A percentile compares a stretch with the other conserved stretches of the same genome.
Evolutionary conservation across 2,888 invertebrate species (phyloP).

Genomic region (Thecocarcelia acutangulata): DNA sequence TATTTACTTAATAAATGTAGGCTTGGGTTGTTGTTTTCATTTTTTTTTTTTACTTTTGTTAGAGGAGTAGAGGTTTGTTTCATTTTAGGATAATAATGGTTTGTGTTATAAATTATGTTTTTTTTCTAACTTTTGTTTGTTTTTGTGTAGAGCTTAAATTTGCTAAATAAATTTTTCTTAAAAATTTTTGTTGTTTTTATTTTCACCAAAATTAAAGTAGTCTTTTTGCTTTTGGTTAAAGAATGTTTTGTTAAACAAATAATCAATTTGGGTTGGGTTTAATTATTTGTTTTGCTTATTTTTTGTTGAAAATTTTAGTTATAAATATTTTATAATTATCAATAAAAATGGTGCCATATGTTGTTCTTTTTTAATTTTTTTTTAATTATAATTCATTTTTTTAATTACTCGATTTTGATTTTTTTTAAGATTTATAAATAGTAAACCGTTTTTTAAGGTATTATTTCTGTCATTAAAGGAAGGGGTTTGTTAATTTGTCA

Average conservation of each 20-base stretch:
- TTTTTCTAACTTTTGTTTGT: conserved; percentile 44
- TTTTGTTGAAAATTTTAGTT: conserved; percentile 32
- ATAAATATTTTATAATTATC: conserved; percentile 55
- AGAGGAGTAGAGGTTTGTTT: conserved; percentile 69
- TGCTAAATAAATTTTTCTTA: conserved; percentile 58
- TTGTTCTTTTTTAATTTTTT: conserved; percentile 53
- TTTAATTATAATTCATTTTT: conserved; percentile 45
- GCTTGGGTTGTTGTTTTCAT: conserved; percentile 56
- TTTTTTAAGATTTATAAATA: conserved; percentile 62
- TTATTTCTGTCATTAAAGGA: conserved; percentile 8
- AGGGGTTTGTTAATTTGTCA: conserved; percentile 13
- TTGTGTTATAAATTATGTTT: conserved; percentile 47
- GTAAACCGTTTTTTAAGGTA: conserved; percentile 43
- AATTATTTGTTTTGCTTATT: conserved; percentile 8
- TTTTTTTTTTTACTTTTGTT: conserved; percentile 52
- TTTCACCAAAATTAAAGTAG: conserved; percentile 48
- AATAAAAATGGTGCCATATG: conserved; percentile 67
- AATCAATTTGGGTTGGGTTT: conserved; percentile 41
- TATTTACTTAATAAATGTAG: conserved; percentile 65
- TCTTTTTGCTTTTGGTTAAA: conserved; percentile 10
- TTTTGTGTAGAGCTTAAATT: conserved; percentile 61
- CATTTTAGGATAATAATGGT: conserved; percentile 60
- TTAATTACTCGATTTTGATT: conserved; percentile 45
- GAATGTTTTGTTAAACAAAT: conserved; percentile 45
- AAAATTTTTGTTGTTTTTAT: not conserved